Conservation (phyloP, 1,140 invertebrate genomes). For the Pogonognathellus flavescens region DNA sequence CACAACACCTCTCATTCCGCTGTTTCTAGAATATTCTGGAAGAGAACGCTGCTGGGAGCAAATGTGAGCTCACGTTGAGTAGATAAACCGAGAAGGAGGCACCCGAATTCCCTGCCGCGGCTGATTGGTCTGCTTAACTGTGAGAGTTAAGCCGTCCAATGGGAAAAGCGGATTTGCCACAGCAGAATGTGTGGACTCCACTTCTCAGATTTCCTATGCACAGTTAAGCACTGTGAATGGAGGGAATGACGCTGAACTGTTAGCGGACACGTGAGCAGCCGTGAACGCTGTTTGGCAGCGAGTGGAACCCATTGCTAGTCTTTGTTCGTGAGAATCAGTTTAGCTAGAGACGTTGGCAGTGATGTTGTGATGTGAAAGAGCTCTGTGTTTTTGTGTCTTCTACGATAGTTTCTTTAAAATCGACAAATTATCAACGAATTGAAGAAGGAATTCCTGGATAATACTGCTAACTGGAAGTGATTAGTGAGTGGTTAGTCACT, state of each 20-base stretch:
- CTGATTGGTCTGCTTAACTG: neutral
- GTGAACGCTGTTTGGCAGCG: constrained; percentile 14
- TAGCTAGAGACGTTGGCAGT: constrained; percentile 24
- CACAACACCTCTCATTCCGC: neutral
- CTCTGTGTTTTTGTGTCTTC: neutral
- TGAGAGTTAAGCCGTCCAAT: constrained; percentile 11
- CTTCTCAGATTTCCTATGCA: neutral
- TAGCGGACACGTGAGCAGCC: neutral
- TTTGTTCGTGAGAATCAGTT: constrained; percentile 41
- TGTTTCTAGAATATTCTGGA: neutral
- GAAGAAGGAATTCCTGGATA: no score
- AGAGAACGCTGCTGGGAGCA: neutral
- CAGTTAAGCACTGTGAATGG: neutral
- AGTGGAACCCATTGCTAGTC: constrained; percentile 29
- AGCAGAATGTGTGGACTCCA: constrained; percentile 21
- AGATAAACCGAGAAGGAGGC: neutral
- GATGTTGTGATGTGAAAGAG: constrained; percentile 15
- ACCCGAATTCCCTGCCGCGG: neutral
- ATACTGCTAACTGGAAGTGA: no score
- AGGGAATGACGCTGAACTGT: neutral
- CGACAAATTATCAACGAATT: no score
- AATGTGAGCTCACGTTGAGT: neutral
- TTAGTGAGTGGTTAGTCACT: no score
- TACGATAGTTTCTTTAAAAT: no score
- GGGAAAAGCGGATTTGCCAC: no score